Evolutionary conservation across 2,888 invertebrate species (phyloP), one percentile per base, ranked within the genome.

Genomic region (Campoplex capitator): DNA sequence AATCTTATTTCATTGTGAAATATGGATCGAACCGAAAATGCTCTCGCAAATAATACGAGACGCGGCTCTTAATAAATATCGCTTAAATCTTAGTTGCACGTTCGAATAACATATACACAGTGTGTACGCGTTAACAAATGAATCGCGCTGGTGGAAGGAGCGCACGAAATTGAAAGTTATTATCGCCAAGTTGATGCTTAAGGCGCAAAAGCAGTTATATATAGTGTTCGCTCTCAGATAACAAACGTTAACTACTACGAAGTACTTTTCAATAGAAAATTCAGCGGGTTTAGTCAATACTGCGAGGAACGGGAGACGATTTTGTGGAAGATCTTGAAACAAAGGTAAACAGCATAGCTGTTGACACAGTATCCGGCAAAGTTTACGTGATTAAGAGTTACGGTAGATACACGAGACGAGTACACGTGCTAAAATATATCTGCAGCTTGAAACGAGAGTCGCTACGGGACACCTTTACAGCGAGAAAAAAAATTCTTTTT

Each of bases 1-100:
- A 62, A 62, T 32, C 23, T 23, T 16, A 32, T 62, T 62, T 62
- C 13, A 62, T 62, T 32, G 62, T 62, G 62, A 62, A 62, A 62
- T 62, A 62, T 62, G 62, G 7, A 62, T 11, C 32, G 62, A 62
- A 32, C 6, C 6, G 32, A 28, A n/a, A 62, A 62, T 62, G 1
- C 32, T 62, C 32, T 32, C 32, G 32, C 32, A 16, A 62, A 62
- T 62, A 32, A 32, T 32, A 32, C 1, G 62, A 62, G 62, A 32
- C 62, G 32, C 32, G 32, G 13, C 16, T 16, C 32, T 62, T 62
- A 32, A 62, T 62, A 62, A 32, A 62, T 62, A 32, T 62, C 62
- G 32, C 32, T 62, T 62, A 32, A 62, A 62, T 62, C 62, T 62
- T 32, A 62, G 62, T 32, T 62, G 16, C 28, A 13, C 28, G 32